These are phyloP conservation scores for Podilymbus podiceps DNA, from an alignment of 2,113 vertebrate species.

Conservation along the genomic window DNA sequence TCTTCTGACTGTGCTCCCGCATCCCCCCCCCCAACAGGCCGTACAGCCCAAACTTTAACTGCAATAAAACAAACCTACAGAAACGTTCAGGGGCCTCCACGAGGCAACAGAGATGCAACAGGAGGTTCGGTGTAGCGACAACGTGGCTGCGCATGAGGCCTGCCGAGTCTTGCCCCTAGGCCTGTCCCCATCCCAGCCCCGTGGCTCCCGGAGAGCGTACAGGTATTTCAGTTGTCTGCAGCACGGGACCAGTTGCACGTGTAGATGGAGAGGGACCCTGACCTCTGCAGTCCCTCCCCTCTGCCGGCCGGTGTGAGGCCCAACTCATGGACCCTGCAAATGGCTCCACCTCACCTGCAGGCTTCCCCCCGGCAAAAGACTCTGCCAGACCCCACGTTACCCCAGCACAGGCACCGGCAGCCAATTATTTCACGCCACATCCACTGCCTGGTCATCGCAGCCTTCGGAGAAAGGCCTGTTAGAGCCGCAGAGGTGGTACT, in stretches of 20 bases:
- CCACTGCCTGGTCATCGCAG: background rate
- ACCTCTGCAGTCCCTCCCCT: background rate
- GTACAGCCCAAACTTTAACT: background rate
- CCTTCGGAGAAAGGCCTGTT: background rate
- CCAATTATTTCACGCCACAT: background rate
- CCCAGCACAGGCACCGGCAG: background rate
- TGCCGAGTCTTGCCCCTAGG: background rate
- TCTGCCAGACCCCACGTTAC: background rate
- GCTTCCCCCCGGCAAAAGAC: background rate
- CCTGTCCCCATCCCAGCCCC: background rate
- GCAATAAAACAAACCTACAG: background rate
- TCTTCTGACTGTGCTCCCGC: background rate
- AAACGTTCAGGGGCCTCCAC: background rate
- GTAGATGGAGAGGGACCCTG: background rate
- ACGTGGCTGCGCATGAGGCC: rapidly evolving
- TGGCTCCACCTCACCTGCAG: background rate
- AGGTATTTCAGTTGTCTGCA: background rate
- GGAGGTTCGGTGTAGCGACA: background rate
- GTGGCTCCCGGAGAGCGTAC: rapidly evolving
- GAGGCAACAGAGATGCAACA: background rate
- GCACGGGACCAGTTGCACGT: background rate
- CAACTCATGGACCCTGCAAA: background rate
- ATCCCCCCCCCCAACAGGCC: too few species aligned
- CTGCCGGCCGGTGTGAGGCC: background rate
- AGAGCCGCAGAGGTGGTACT: background rate